Percentiles rank a stretch among this genome's conserved stretches.
phyloP scores from a whole-genome alignment of 2,888 invertebrate species.

The Mythimna loreyi region DNA sequence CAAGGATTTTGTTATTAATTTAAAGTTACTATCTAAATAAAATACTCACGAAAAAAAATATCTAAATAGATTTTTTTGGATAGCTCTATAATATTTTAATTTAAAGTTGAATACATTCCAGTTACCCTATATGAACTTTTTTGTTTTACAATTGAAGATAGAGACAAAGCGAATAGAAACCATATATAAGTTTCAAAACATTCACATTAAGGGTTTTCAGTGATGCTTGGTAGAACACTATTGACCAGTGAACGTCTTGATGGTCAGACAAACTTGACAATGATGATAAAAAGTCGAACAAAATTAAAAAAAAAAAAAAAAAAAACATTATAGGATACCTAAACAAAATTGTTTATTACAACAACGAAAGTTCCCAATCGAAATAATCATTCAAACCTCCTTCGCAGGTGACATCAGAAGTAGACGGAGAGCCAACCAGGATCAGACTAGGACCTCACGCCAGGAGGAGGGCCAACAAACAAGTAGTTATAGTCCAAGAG shows the following conservation, averaged over 20 bases:
- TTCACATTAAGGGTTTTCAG: no score
- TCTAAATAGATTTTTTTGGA: no score
- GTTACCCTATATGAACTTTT: background rate
- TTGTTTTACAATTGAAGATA: no score
- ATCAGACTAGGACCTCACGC: slow-evolving; percentile 77
- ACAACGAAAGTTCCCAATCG: background rate
- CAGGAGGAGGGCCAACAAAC: slow-evolving; percentile 77
- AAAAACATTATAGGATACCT: no score
- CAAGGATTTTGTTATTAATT: no score
- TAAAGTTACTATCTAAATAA: no score
- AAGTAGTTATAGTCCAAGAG: slow-evolving; percentile 71
- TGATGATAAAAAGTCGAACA: background rate
- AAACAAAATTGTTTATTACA: no score
- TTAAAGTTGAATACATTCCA: no score
- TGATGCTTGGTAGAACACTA: background rate
- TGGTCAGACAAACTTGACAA: background rate
- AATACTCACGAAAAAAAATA: no score
- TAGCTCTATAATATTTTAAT: no score
- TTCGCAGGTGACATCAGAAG: slow-evolving; percentile 70
- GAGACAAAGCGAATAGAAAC: background rate
- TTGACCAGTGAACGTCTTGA: background rate
- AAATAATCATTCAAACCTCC: slow-evolving; percentile 16
- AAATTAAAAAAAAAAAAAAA: no score
- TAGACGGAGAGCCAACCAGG: slow-evolving; percentile 67
- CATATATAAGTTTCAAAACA: background rate